Evolutionary conservation across 2,797 vertebrate genomes (phyloP).

Genomic region (Okamejei kenojei): DNA sequence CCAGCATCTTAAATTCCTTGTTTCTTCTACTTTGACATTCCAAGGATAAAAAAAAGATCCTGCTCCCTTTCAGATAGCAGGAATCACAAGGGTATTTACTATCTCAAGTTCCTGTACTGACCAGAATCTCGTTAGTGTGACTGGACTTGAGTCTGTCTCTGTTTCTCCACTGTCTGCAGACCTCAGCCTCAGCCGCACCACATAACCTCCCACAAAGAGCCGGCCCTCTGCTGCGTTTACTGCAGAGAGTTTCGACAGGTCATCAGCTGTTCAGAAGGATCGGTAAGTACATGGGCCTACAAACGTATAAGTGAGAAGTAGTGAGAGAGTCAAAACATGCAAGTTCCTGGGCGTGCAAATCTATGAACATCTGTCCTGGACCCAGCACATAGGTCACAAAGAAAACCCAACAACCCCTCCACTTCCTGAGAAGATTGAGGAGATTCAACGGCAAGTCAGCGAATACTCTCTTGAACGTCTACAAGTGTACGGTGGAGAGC

Average conservation of each 20-base stretch:
- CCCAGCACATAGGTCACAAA: no score
- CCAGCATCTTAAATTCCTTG: no score
- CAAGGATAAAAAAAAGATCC: neutral
- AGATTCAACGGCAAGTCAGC: no score
- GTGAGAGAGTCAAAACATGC: neutral
- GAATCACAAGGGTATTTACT: neutral
- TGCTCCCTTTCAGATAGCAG: neutral
- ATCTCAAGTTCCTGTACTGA: neutral
- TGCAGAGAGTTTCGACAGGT: constrained; percentile 64
- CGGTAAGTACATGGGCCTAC: constrained; percentile 56
- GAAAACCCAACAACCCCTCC: no score
- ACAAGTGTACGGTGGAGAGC: no score
- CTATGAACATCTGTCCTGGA: no score
- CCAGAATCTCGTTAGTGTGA: neutral
- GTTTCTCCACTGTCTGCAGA: constrained; percentile 44
- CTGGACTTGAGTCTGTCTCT: neutral
- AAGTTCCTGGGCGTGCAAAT: no score
- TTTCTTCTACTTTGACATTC: neutral
- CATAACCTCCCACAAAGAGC: constrained; percentile 62
- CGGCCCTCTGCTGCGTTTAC: constrained; percentile 64
- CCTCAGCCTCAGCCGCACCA: constrained; percentile 47
- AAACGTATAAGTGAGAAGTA: neutral
- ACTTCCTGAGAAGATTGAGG: no score
- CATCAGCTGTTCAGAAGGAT: constrained; percentile 67
- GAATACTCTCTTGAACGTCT: no score